phyloP scores from a whole-genome alignment of 2,113 vertebrate genomes.

The Nymphicus hollandicus region DNA sequence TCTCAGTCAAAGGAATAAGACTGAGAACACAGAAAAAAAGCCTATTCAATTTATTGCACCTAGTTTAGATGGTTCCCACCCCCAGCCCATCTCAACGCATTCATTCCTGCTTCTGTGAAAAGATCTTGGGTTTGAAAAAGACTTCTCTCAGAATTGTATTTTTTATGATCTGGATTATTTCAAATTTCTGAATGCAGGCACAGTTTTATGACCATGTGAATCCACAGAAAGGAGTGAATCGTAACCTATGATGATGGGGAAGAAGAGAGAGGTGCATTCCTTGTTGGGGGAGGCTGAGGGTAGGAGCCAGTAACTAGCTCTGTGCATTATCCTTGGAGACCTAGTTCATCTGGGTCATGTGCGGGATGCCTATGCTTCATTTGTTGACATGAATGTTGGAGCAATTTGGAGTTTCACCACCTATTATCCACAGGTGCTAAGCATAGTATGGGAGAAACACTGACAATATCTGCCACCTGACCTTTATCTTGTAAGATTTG shows the following conservation, averaged over 20 bases:
- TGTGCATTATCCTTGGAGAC: not conserved
- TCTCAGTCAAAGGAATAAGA: not conserved
- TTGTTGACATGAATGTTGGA: not conserved
- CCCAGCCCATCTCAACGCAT: not conserved
- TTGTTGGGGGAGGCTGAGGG: not conserved
- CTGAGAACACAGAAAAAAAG: not conserved
- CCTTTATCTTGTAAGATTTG: not conserved
- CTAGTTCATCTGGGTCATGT: not conserved
- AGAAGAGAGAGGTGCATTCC: not conserved
- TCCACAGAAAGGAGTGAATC: not conserved
- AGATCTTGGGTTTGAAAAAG: not conserved
- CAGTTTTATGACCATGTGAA: not conserved
- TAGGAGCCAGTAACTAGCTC: not conserved
- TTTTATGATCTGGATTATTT: not conserved
- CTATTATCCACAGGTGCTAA: not conserved
- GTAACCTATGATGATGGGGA: not conserved
- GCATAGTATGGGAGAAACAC: not conserved
- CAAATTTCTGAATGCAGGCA: not conserved
- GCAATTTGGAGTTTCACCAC: not conserved
- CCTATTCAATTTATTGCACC: not conserved
- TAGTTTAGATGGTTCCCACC: not conserved
- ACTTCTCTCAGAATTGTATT: not conserved
- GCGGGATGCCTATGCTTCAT: not conserved
- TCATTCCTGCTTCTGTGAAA: not conserved
- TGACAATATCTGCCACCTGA: not conserved